These are phyloP conservation scores for Myiozetetes cayanensis DNA, from an alignment of 2,113 vertebrate species.

Conservation along the genomic window DNA sequence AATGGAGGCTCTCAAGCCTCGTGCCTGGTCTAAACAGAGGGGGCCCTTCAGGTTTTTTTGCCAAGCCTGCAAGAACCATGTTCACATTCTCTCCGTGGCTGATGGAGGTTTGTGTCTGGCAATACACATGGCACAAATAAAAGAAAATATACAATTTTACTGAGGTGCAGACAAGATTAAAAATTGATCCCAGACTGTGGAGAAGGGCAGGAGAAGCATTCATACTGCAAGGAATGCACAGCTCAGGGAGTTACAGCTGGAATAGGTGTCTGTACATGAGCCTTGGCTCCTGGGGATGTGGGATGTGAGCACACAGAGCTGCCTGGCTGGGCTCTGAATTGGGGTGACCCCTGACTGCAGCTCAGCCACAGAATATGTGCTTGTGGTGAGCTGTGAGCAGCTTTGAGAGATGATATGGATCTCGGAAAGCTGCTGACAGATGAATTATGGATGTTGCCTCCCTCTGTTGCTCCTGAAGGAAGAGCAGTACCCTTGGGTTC, in stretches of 20 bases:
- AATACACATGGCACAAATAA: not conserved
- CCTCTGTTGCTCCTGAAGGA: not conserved
- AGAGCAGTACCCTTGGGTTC: not conserved
- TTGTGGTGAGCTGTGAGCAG: not conserved
- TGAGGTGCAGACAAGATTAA: not conserved
- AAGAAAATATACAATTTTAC: not conserved
- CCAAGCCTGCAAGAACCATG: not conserved
- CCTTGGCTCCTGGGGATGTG: accelerated
- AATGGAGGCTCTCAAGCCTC: not conserved
- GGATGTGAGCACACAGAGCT: not conserved
- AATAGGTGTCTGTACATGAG: not conserved
- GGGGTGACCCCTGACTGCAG: not conserved
- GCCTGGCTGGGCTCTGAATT: not conserved
- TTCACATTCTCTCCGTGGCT: not conserved
- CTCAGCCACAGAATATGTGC: not conserved
- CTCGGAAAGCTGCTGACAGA: not conserved
- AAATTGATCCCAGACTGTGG: not conserved
- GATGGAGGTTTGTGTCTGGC: not conserved
- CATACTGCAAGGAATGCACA: not conserved
- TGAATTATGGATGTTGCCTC: not conserved
- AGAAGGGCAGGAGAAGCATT: not conserved
- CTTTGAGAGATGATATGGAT: not conserved
- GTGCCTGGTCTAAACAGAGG: not conserved
- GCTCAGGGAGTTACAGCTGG: not conserved
- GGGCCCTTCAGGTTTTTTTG: not conserved